Evolutionary conservation across 2,888 invertebrate species (phyloP).

Genomic region (Stomorhina lunata): DNA sequence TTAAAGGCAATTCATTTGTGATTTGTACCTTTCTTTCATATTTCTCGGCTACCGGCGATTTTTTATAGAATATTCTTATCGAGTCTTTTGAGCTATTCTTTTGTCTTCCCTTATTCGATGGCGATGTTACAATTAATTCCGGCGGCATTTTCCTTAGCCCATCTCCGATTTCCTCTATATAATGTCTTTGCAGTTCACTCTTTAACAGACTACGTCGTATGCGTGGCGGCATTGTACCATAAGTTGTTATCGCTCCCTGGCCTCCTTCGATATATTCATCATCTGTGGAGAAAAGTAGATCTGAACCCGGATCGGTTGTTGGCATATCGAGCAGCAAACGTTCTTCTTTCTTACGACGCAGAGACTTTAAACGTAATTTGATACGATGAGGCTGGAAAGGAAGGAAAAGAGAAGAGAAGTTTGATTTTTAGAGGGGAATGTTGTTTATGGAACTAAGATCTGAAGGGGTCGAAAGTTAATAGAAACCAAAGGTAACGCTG

Average conservation of each 20-base stretch:
- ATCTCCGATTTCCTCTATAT: constrained; percentile 75
- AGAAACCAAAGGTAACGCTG: too few relatives aligned
- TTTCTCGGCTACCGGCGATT: constrained; percentile 20
- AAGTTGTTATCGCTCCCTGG: constrained; percentile 52
- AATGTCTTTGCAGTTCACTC: constrained; percentile 76
- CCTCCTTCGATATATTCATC: constrained; percentile 80
- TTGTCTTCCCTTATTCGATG: constrained; percentile 70
- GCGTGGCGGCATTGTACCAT: constrained; percentile 72
- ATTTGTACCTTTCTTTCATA: constrained; percentile 63
- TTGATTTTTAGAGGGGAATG: too few relatives aligned
- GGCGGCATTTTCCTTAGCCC: constrained; percentile 79
- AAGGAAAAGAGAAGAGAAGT: not conserved
- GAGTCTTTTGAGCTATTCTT: constrained; percentile 12
- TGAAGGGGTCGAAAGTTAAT: too few relatives aligned
- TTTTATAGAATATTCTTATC: constrained; percentile 9
- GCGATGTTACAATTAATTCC: constrained; percentile 80
- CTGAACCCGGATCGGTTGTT: constrained; percentile 86
- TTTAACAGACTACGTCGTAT: constrained; percentile 75
- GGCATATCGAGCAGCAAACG: constrained; percentile 81
- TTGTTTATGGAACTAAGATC: too few relatives aligned
- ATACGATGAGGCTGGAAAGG: constrained; percentile 62
- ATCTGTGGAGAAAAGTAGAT: constrained; percentile 82
- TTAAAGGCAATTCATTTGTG: constrained; percentile 70
- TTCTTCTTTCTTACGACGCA: constrained; percentile 69
- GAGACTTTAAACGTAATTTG: constrained; percentile 67